Conservation (phyloP, 2,113 vertebrate species). For the Dryoscopus gambensis region DNA sequence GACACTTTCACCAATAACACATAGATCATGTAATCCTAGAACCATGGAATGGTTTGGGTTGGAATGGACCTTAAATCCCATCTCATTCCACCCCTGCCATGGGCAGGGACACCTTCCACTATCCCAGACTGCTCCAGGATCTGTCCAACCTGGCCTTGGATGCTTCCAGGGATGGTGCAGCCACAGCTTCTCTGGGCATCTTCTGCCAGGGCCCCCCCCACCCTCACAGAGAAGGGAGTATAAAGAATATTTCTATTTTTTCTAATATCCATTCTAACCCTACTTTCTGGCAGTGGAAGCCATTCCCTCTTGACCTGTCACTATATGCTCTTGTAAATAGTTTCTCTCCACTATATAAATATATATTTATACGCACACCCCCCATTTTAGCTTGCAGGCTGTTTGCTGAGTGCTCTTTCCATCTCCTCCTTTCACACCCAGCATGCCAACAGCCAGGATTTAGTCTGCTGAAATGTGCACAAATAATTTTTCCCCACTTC, state of each 20-base stretch:
- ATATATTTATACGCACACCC: too few relatives aligned
- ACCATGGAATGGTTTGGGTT: neutral
- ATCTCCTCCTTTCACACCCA: neutral
- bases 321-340: neutral
- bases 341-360: neutral
- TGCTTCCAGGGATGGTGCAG: neutral
- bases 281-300: neutral
- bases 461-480: neutral
- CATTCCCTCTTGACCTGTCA: neutral
- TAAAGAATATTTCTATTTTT: neutral
- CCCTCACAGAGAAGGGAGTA: neutral
- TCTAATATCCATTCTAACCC: neutral
- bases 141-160: rapidly evolving
- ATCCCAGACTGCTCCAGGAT: neutral
- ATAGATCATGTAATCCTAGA: neutral
- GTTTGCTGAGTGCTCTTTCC: neutral
- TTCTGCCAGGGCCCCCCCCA: neutral
- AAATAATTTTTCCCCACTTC: neutral
- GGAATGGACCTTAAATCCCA: neutral
- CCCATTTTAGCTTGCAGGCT: neutral
- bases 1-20: neutral
- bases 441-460: neutral
- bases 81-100: neutral
- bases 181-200: neutral
- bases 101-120: neutral